Conservation (phyloP, 2,888 invertebrate species). For the Linyphia triangularis region DNA sequence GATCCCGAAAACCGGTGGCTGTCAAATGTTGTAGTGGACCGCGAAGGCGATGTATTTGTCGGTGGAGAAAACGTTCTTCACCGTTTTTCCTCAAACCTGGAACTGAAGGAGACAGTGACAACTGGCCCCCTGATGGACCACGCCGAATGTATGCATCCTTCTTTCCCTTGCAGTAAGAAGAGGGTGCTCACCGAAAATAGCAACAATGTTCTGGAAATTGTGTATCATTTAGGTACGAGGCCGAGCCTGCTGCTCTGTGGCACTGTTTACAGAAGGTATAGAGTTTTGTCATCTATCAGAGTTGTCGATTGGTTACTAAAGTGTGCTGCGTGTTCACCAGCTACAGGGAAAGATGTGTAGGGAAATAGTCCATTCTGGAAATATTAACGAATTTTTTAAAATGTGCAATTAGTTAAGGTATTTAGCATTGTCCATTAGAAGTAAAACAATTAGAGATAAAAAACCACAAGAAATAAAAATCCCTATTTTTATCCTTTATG, state of each 20-base stretch:
- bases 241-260: background rate
- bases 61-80: background rate
- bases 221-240: background rate
- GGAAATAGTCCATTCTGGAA: no score
- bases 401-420: no score
- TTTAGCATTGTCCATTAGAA: no score
- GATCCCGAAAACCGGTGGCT: background rate
- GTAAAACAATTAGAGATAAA: no score
- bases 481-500: no score
- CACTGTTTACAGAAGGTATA: background rate
- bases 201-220: background rate
- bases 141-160: background rate
- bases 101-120: background rate
- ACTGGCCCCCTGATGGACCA: background rate
- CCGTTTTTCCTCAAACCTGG: background rate
- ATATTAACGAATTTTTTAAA: no score
- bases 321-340: no score
- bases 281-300: background rate
- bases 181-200: background rate
- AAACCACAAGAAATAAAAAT: no score
- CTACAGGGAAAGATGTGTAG: no score
- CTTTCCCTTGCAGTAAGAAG: background rate
- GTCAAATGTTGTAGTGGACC: background rate
- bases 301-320: no score
- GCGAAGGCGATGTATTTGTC: background rate